Percentiles rank a stretch among this genome's conserved stretches.
phyloP scores from a whole-genome alignment of 2,797 vertebrate genomes.

The Onychomys torridus region DNA sequence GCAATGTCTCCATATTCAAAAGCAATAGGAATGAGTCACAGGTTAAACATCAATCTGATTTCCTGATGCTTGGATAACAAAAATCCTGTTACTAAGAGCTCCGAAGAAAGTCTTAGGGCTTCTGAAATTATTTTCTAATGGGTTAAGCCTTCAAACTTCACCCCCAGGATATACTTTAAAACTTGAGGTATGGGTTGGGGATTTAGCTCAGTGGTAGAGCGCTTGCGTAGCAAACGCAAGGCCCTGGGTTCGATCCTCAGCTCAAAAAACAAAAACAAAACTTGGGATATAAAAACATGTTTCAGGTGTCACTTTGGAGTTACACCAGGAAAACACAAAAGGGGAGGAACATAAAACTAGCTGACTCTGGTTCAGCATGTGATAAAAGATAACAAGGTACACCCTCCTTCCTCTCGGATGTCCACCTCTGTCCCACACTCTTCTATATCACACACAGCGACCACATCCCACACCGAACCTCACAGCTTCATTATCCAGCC shows the following conservation, averaged over 20 bases:
- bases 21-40: background rate
- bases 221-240: too few relatives aligned
- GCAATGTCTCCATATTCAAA: background rate
- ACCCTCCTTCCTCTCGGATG: background rate
- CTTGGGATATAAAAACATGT: background rate
- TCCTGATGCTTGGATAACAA: background rate
- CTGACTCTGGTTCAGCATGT: background rate
- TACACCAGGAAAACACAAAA: background rate
- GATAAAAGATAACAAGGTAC: background rate
- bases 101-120: background rate
- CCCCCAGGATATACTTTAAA: background rate
- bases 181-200: background rate
- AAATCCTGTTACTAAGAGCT: background rate
- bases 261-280: too few relatives aligned
- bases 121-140: conserved; percentile 35
- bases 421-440: background rate
- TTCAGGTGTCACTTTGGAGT: background rate
- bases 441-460: accelerated
- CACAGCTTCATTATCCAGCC: background rate
- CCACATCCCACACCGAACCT: background rate
- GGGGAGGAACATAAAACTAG: background rate
- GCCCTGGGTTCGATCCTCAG: too few relatives aligned
- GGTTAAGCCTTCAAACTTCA: background rate
- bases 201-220: too few relatives aligned
- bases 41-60: background rate